Base-by-base conservation (phyloP, 2,113 vertebrate genomes). In the Miniopterus natalensis region DNA sequence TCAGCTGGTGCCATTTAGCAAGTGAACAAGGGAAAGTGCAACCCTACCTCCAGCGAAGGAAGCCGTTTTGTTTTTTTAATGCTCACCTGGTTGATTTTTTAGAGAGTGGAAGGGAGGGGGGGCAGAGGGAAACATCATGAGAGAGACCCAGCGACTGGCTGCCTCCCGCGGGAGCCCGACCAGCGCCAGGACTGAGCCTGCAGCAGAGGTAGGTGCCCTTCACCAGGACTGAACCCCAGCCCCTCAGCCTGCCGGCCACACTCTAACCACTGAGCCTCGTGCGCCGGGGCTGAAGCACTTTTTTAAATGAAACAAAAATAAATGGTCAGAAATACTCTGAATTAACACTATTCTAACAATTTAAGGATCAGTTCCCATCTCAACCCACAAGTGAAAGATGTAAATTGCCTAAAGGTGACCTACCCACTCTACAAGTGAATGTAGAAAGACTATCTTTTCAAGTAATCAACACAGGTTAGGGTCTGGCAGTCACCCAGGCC, bases 401-500 rank as follows among this genome's bases (percentile, higher is more conserved):
- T 20, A 20, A 96, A 45, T 63, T 90, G 96, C 97, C 95, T 92
- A 90, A 83, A 98, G 94, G 96, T 94, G 97, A 97, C 93, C 86
- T 94, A 84, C 59, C 57, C 96, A 49, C 92, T 84, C 90, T 65
- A 96, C 97, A 97, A 95, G 85, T 81, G 94, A 96, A 93, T 1
- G 1, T 3, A 96, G 93, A 97, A 97, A 97, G 96, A 96, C 15
- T 40, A 98, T 96, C 97, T 97, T 79, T 91, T 92, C 95, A 87
- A 98, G 92, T 71, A 88, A 98, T 94, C 93, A 91, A 90, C 89
- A 94, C 90, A 97, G 90, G 4, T 0, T 78, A 84, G 77, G 36
- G 65, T 68, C 98, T 98, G 95, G 96, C 96, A 97, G 65, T 27
- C 98, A 96, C 84, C 92, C 90, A 89, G 91, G 92, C 81, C 84